These are phyloP conservation scores for Sebastes taczanowskii DNA, from an alignment of 2,797 vertebrate species.

Conservation along the genomic window DNA sequence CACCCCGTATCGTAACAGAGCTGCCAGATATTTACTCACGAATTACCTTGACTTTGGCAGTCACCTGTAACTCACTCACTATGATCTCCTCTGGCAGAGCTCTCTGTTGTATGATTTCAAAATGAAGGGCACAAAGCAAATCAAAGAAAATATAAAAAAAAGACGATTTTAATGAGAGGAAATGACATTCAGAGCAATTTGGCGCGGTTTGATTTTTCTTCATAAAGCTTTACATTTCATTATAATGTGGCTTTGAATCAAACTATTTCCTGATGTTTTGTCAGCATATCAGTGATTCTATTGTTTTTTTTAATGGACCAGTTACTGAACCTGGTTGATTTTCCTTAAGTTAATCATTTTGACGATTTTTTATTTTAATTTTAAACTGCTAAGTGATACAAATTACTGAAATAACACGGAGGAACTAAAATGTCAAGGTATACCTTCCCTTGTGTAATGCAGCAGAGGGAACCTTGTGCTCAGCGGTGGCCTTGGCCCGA, in stretches of 20 bases:
- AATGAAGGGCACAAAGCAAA: slow-evolving; percentile 23
- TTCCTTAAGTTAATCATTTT: background rate
- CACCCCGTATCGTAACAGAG: background rate
- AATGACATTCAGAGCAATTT: background rate
- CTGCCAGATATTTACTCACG: slow-evolving; percentile 33
- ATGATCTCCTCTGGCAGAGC: slow-evolving; percentile 33
- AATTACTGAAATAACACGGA: background rate
- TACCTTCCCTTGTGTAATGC: background rate
- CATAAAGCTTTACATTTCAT: background rate
- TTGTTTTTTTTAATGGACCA: background rate
- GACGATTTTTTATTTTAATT: background rate
- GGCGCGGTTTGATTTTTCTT: background rate
- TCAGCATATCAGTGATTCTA: background rate
- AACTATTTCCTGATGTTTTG: background rate
- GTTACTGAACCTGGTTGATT: background rate
- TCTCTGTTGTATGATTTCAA: background rate
- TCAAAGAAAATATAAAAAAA: background rate
- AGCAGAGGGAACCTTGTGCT: background rate
- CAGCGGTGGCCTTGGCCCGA: slow-evolving; percentile 28
- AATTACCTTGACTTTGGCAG: slow-evolving; percentile 44
- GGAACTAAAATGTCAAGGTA: slow-evolving; percentile 1
- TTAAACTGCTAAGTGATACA: background rate
- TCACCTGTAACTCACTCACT: slow-evolving; percentile 25
- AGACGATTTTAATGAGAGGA: background rate
- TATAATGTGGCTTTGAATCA: background rate